Conservation (phyloP, 2,797 vertebrate species). For the Clarias platycephalus region DNA sequence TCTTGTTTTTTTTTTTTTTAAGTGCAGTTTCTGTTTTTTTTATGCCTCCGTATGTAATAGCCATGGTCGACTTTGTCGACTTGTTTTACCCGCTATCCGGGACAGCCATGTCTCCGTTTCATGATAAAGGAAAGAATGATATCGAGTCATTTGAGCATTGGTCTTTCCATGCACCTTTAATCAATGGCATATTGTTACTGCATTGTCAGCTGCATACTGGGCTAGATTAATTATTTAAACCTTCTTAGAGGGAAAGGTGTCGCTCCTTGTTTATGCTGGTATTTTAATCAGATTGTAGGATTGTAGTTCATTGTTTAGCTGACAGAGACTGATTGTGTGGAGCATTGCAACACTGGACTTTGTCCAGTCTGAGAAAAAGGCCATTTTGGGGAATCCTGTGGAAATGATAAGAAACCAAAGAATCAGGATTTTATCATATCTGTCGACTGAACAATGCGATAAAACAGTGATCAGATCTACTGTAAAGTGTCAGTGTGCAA, state of each 20-base stretch:
- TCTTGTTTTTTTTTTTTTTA: not conserved
- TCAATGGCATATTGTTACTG: constrained; percentile 39
- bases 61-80: not conserved
- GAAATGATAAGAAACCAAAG: not conserved
- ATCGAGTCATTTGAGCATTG: constrained; percentile 30
- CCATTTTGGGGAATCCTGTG: not conserved
- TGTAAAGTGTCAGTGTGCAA: not conserved
- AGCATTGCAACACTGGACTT: constrained; percentile 31
- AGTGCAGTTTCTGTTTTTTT: not conserved
- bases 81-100: not conserved
- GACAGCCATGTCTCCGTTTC: constrained; percentile 1
- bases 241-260: constrained; percentile 19
- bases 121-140: constrained; percentile 21
- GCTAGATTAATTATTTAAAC: constrained; percentile 45
- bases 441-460: not conserved
- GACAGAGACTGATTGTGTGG: constrained; percentile 29
- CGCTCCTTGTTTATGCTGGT: constrained; percentile 20
- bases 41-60: not conserved
- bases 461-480: not conserved
- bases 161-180: constrained; percentile 32
- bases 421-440: not conserved
- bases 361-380: constrained; percentile 17
- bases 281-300: constrained; percentile 27
- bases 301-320: constrained; percentile 8
- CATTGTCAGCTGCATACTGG: constrained; percentile 22